Evolutionary conservation across 2,888 invertebrate species (phyloP).

Genomic region (Tubulanus polymorphus): DNA sequence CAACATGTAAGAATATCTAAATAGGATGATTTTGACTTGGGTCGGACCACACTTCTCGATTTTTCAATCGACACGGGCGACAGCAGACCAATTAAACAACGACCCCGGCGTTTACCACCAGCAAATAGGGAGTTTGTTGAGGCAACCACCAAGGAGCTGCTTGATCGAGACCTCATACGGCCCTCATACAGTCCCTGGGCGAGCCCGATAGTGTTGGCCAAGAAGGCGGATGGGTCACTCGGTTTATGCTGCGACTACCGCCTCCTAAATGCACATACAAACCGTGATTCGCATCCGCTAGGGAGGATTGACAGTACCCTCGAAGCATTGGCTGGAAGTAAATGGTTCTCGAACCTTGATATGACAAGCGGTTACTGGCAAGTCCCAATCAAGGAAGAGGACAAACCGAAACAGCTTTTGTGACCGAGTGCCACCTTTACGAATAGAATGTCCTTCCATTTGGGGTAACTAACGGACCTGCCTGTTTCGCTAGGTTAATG

Average conservation of each 20-base stretch:
- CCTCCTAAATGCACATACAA: neutral
- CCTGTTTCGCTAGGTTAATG: conserved; percentile 17
- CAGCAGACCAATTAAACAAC: conserved; percentile 1
- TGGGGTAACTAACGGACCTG: conserved; percentile 14
- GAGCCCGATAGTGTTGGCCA: neutral
- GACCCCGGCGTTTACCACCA: neutral
- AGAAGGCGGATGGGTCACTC: neutral
- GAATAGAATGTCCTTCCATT: conserved; percentile 17
- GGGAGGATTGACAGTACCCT: conserved; percentile 8
- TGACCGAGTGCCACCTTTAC: neutral
- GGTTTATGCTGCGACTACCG: neutral
- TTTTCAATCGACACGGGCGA: neutral
- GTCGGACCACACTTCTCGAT: neutral
- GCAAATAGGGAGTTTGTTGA: neutral
- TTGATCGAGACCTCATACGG: neutral
- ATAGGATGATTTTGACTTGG: neutral
- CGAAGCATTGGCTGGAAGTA: conserved; percentile 2
- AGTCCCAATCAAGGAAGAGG: neutral
- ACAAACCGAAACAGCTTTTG: conserved; percentile 3
- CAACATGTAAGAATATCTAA: too few relatives aligned
- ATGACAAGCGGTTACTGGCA: conserved; percentile 7
- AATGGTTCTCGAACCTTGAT: conserved; percentile 5
- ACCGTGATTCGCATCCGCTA: conserved; percentile 2
- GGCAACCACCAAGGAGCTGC: neutral
- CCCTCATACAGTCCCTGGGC: neutral